These are phyloP conservation scores for Trididemnum clinides DNA, from an alignment of 23 tunicate genomes.

Conservation along the genomic window DNA sequence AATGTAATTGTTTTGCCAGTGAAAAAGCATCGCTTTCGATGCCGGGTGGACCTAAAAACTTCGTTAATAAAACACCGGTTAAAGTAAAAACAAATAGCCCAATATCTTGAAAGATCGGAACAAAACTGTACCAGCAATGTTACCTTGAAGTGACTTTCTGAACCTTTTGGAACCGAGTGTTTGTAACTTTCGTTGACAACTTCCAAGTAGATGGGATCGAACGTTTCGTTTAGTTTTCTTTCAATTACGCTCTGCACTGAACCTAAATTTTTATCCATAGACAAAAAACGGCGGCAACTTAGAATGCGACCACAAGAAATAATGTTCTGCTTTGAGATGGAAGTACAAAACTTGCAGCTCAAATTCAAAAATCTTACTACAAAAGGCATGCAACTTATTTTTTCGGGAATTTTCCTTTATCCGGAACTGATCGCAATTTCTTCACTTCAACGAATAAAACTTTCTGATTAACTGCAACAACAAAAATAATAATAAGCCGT, in stretches of 20 bases:
- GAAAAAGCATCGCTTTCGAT: too few species aligned
- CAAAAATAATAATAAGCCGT: background rate
- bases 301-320: background rate
- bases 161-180: conserved; percentile 91
- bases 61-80: too few species aligned
- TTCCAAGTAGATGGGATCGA: conserved; percentile 55
- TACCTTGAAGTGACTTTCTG: conserved; percentile 91
- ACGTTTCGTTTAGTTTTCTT: conserved; percentile 41
- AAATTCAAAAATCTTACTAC: background rate
- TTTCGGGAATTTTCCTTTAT: background rate
- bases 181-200: conserved; percentile 94
- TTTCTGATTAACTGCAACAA: conserved; percentile 52
- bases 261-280: conserved; percentile 48
- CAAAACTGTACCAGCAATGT: too few species aligned
- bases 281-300: background rate
- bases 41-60: too few species aligned
- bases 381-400: background rate
- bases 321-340: background rate
- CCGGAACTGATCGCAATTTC: conserved; percentile 69
- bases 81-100: too few species aligned
- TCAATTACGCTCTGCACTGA: conserved; percentile 60
- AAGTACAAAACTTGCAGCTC: background rate
- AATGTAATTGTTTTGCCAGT: too few species aligned
- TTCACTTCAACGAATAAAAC: conserved; percentile 85
- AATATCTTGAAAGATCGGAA: too few species aligned